Percentiles rank a stretch among this genome's conserved stretches.
These are phyloP conservation scores for Erythrocercus mccallii DNA, from an alignment of 2,113 vertebrate species.

Conservation along the genomic window DNA sequence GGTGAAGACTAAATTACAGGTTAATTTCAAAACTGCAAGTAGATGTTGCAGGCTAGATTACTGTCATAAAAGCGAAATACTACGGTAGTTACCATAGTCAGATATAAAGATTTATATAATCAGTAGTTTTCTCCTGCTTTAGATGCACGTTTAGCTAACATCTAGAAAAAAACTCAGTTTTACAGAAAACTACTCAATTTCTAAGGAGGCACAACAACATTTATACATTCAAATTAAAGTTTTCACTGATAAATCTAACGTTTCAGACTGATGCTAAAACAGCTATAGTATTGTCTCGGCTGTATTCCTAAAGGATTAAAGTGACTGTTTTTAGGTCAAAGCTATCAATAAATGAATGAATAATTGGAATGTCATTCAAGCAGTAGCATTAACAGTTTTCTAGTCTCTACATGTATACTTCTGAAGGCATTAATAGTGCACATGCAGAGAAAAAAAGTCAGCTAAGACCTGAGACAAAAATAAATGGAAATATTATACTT, in stretches of 20 bases:
- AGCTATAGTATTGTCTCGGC: slow-evolving; percentile 13
- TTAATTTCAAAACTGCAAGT: slow-evolving; percentile 82
- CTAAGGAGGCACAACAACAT: slow-evolving; percentile 50
- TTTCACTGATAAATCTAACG: slow-evolving; percentile 35
- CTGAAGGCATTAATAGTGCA: slow-evolving; percentile 39
- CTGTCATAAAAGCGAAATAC: slow-evolving; percentile 75
- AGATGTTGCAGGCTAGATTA: slow-evolving; percentile 78
- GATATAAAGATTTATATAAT: slow-evolving; percentile 71
- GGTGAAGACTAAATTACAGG: slow-evolving; percentile 87
- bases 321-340: slow-evolving; percentile 72
- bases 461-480: slow-evolving; percentile 27
- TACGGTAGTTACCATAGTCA: slow-evolving; percentile 69
- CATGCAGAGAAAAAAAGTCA: neutral
- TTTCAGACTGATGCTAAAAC: slow-evolving; percentile 56
- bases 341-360: slow-evolving; percentile 80
- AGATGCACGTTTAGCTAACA: slow-evolving; percentile 65
- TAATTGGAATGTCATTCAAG: slow-evolving; percentile 88
- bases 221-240: slow-evolving; percentile 55
- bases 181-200: slow-evolving; percentile 45
- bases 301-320: slow-evolving; percentile 63
- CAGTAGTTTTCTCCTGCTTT: slow-evolving; percentile 69
- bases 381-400: slow-evolving; percentile 62
- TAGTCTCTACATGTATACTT: slow-evolving; percentile 52
- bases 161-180: slow-evolving; percentile 20
- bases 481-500: slow-evolving; percentile 2